Percentiles rank a stretch among this genome's conserved stretches.
These are phyloP conservation scores for Orestias chungarensis DNA, from an alignment of 2,797 vertebrate species.

Conservation along the genomic window DNA sequence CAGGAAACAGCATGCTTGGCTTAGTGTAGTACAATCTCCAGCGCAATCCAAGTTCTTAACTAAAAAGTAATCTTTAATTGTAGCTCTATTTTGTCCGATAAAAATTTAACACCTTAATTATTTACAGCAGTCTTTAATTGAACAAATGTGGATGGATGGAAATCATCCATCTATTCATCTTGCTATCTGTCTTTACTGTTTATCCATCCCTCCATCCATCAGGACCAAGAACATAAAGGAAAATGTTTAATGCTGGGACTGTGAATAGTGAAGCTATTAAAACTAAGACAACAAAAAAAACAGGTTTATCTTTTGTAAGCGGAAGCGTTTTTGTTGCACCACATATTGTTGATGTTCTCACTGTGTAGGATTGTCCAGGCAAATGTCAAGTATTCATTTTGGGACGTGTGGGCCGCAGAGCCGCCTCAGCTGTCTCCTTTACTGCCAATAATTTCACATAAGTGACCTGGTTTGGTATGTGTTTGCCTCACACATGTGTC, in stretches of 20 bases:
- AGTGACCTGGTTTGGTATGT: slow-evolving; percentile 60
- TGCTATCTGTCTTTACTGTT: no score
- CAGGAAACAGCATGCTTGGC: background rate
- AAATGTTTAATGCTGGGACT: slow-evolving; percentile 40
- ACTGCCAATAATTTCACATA: slow-evolving; percentile 72
- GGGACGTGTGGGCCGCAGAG: slow-evolving; percentile 51
- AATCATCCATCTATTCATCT: background rate
- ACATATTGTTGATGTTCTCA: slow-evolving; percentile 57
- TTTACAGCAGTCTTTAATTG: background rate
- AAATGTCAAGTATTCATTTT: slow-evolving; percentile 74
- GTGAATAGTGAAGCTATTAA: slow-evolving; percentile 38
- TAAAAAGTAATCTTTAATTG: background rate
- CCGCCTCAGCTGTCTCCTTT: slow-evolving; percentile 72
- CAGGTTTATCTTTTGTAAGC: slow-evolving; percentile 54
- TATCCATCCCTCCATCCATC: slow-evolving; percentile 33
- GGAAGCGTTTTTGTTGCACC: slow-evolving; percentile 60
- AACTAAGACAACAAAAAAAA: slow-evolving; percentile 55
- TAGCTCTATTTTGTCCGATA: background rate
- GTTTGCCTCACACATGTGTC: slow-evolving; percentile 56
- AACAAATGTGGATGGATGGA: background rate
- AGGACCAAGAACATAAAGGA: slow-evolving; percentile 52
- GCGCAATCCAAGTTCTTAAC: background rate
- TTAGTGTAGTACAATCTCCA: background rate
- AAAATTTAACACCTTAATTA: background rate
- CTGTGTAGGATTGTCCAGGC: slow-evolving; percentile 54